phyloP scores from a whole-genome alignment of 2,113 vertebrate species.

The Regulus satrapa region DNA sequence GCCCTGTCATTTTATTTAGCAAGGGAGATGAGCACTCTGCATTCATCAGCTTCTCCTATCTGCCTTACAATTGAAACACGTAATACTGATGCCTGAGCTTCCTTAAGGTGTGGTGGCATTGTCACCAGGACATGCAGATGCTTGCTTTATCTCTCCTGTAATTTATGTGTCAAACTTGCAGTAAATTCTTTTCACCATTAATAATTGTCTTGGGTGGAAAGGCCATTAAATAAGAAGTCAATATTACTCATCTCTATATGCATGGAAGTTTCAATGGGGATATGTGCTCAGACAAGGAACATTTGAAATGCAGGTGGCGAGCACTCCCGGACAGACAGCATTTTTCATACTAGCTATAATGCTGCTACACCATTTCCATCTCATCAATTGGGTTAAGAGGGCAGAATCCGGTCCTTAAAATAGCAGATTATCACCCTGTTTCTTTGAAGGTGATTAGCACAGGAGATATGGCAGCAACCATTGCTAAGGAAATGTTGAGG shows the following conservation, averaged over 20 bases:
- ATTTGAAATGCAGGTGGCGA: not conserved
- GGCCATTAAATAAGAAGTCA: not conserved
- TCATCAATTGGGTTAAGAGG: not conserved
- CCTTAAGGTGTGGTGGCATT: not conserved
- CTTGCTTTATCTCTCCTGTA: not conserved
- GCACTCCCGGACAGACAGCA: rapidly evolving
- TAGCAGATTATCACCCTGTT: not conserved
- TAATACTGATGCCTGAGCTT: not conserved
- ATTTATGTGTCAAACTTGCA: not conserved
- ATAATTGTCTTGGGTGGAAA: not conserved
- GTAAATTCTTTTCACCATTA: not conserved
- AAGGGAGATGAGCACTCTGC: not conserved
- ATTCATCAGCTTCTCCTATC: not conserved
- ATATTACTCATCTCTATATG: not conserved
- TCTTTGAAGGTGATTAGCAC: not conserved
- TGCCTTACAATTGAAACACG: rapidly evolving
- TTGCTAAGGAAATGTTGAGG: not conserved
- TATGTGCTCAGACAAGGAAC: not conserved
- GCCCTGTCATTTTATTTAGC: not conserved
- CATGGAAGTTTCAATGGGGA: not conserved
- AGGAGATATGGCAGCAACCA: not conserved
- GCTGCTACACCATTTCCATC: not conserved
- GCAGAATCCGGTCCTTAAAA: not conserved
- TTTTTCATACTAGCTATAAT: not conserved
- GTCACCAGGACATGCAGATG: not conserved